Base-by-base conservation (phyloP, 2,113 vertebrate genomes). In the Nerophis ophidion region DNA sequence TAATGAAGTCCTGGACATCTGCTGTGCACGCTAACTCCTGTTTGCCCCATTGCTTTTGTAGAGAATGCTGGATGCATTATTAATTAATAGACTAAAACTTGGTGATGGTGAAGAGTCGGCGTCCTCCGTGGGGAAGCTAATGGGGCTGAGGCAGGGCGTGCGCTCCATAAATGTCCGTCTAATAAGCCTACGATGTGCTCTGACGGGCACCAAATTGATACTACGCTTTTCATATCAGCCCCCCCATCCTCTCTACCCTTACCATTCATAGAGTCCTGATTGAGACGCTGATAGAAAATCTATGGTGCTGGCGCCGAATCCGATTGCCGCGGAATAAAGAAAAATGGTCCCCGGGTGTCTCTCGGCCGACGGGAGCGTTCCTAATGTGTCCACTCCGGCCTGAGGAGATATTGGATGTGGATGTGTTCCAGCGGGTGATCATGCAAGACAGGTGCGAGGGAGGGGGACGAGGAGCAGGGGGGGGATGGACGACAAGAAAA, bases 251-350 rank as follows among this genome's bases (percentile, higher is more conserved):
- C n/a, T n/a, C n/a, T n/a, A n/a, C n/a, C n/a, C n/a, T n/a, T n/a
- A n/a, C 80, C 75, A 76, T 85, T 84, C 73, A 77, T 75, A 54
- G 57, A 10, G 65, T 47, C 60, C 71, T 87, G 79, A 83, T 84
- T 72, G 77, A 71, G 73, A 61, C 71, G 66, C 75, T 82, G 77
- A 86, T 81, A 81, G 80, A 77, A 87, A 87, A 85, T 87, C 85
- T 53, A 84, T 85, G 75, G 44, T 76, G 81, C 83, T 81, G 82
- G 67, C 81, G 81, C 62, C 26, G 54, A 72, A 74, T 81, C 75
- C 81, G 65, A 68, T 26, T 9, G 36, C 63, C 71, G 53, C 69
- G 55, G 86, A 86, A 89, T 86, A 75, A 87, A 85, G 82, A 89
- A 81, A 83, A 84, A 88, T 84, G 71, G 63, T 76, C 71, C 68